A percentile compares a stretch with the other conserved stretches of the same genome.
These are phyloP conservation scores for Nibea albiflora DNA, from an alignment of 2,113 vertebrate species.

Conservation along the genomic window DNA sequence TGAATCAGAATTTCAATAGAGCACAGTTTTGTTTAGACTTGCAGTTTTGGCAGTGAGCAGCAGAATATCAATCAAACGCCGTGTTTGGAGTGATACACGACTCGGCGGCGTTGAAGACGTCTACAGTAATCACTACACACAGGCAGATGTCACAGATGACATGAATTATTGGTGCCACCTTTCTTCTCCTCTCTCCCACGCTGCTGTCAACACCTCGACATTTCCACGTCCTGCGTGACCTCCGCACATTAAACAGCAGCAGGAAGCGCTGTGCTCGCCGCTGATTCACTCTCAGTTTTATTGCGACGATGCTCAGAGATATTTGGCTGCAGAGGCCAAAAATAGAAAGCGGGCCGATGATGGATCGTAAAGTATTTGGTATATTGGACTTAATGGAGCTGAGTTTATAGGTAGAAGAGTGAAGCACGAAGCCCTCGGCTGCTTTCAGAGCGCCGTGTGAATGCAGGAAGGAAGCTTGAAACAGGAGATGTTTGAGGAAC, in stretches of 20 bases:
- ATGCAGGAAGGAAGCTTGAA: background rate
- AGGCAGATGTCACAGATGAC: conserved; percentile 62
- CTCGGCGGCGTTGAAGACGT: conserved; percentile 34
- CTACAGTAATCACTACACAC: conserved; percentile 45
- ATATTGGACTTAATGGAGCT: conserved; percentile 72
- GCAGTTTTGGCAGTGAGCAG: conserved; percentile 71
- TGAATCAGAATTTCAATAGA: conserved; percentile 81
- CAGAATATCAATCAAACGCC: conserved; percentile 75
- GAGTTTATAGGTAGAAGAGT: conserved; percentile 64
- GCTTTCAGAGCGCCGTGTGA: background rate
- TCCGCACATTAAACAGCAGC: conserved; percentile 53
- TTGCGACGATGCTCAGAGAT: conserved; percentile 34
- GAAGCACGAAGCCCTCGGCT: conserved; percentile 34
- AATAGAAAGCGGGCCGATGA: conserved; percentile 52
- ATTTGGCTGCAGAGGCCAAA: conserved; percentile 43
- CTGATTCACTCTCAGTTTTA: conserved; percentile 49
- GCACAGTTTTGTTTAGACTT: conserved; percentile 74
- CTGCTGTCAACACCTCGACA: conserved; percentile 41
- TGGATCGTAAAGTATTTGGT: conserved; percentile 65
- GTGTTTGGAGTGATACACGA: conserved; percentile 20
- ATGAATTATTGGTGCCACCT: conserved; percentile 62
- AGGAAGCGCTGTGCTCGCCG: conserved; percentile 42
- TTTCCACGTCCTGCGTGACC: conserved; percentile 41
- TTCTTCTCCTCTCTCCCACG: background rate
- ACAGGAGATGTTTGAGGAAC: background rate